A percentile compares a stretch with the other conserved stretches of the same genome.
Conservation (phyloP, 2,113 vertebrate species). For the Vulpes ferrilata region DNA sequence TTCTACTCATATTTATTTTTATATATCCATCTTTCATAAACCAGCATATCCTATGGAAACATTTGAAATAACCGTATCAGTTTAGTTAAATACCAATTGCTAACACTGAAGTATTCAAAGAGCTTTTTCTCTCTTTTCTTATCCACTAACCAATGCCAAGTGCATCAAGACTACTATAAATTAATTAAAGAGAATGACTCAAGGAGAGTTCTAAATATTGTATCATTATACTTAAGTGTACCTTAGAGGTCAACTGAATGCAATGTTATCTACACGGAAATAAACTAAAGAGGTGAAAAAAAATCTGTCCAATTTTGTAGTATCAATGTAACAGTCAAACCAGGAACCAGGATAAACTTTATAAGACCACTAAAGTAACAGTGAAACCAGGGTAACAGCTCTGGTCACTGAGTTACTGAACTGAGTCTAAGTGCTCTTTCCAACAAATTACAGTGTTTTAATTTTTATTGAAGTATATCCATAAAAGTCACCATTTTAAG, state of each 20-base stretch:
- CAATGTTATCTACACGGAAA: slow-evolving; percentile 1
- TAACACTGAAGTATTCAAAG: slow-evolving; percentile 25
- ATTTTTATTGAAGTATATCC: neutral
- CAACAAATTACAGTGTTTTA: neutral
- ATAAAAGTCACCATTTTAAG: slow-evolving; percentile 16
- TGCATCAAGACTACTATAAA: neutral
- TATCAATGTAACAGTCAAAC: neutral
- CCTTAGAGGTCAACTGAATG: neutral
- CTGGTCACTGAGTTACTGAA: neutral
- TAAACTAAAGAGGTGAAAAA: neutral
- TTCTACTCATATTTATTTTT: neutral
- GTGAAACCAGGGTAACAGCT: slow-evolving; percentile 15
- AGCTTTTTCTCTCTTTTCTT: slow-evolving; percentile 12
- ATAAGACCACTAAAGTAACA: neutral
- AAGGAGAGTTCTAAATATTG: neutral
- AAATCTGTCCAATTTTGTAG: neutral
- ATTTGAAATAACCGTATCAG: slow-evolving; percentile 19
- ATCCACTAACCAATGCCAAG: neutral
- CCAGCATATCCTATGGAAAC: neutral
- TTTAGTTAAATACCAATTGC: neutral
- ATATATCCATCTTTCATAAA: neutral
- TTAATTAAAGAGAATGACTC: neutral
- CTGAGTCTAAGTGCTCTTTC: neutral
- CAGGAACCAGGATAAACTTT: neutral
- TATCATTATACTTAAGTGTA: neutral